A percentile compares a stretch with the other conserved stretches of the same genome.
These are phyloP conservation scores for Pelobates fuscus DNA, from an alignment of 2,113 vertebrate species.

Conservation along the genomic window DNA sequence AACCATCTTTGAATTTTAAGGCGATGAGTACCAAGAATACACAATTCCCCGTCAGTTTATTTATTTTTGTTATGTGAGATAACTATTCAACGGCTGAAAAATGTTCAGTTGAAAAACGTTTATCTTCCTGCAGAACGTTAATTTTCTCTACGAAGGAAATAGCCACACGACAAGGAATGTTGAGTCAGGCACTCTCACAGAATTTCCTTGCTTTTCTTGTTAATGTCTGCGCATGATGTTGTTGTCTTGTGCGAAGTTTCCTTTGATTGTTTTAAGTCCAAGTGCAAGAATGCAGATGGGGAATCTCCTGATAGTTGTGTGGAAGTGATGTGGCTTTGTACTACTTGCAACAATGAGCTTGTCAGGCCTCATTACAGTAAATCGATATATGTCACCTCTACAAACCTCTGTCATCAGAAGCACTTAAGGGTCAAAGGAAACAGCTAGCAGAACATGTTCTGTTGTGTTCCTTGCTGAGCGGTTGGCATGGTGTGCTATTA, in stretches of 20 bases:
- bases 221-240: slow-evolving; percentile 36
- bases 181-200: not conserved
- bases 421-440: slow-evolving; percentile 16
- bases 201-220: slow-evolving; percentile 45
- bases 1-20: no score
- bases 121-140: slow-evolving; percentile 15
- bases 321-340: slow-evolving; percentile 28
- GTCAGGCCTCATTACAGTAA: slow-evolving; percentile 35
- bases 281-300: slow-evolving; percentile 48
- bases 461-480: not conserved
- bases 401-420: not conserved
- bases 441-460: slow-evolving; percentile 12
- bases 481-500: not conserved
- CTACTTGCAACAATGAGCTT: slow-evolving; percentile 25
- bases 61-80: no score
- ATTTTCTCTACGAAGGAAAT: slow-evolving; percentile 38
- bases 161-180: slow-evolving; percentile 33
- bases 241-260: slow-evolving; percentile 41
- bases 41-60: no score
- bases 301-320: slow-evolving; percentile 35
- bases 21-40: no score
- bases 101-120: not conserved
- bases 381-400: not conserved
- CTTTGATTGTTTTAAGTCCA: slow-evolving; percentile 40
- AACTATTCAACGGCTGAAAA: not conserved